Evolutionary conservation across 2,888 invertebrate genomes (phyloP).

Genomic region (Cactoblastis cactorum): DNA sequence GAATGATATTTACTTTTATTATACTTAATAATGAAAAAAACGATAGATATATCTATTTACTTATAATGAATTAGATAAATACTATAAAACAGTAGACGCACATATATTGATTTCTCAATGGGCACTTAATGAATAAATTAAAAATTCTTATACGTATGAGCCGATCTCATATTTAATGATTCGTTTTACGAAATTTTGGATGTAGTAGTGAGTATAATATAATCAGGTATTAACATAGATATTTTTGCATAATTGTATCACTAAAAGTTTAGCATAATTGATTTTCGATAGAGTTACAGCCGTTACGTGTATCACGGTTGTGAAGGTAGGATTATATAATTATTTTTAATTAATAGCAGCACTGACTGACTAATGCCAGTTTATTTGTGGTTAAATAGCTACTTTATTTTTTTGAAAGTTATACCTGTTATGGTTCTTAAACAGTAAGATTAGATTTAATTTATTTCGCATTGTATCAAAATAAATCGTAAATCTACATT

Average conservation of each 20-base stretch:
- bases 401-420: conserved; percentile 20
- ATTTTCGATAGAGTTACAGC: not conserved
- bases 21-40: no score
- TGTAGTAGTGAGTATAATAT: not conserved
- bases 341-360: conserved; percentile 2
- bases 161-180: not conserved
- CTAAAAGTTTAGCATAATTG: not conserved
- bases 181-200: not conserved
- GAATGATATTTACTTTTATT: no score
- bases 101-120: no score
- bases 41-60: no score
- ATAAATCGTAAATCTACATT: conserved; percentile 7
- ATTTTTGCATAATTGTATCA: not conserved
- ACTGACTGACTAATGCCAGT: conserved; percentile 25
- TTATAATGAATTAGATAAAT: no score
- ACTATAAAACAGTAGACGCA: no score
- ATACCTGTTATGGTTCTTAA: conserved; percentile 36
- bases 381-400: conserved; percentile 17
- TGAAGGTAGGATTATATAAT: conserved; percentile 39
- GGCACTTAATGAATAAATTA: not conserved
- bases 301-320: conserved; percentile 37
- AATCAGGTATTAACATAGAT: no score
- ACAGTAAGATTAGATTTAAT: conserved; percentile 36
- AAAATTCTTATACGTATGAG: not conserved
- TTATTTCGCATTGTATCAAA: conserved; percentile 42